Base-by-base conservation (phyloP, 1,140 invertebrate genomes). In the Bombyx mori region DNA sequence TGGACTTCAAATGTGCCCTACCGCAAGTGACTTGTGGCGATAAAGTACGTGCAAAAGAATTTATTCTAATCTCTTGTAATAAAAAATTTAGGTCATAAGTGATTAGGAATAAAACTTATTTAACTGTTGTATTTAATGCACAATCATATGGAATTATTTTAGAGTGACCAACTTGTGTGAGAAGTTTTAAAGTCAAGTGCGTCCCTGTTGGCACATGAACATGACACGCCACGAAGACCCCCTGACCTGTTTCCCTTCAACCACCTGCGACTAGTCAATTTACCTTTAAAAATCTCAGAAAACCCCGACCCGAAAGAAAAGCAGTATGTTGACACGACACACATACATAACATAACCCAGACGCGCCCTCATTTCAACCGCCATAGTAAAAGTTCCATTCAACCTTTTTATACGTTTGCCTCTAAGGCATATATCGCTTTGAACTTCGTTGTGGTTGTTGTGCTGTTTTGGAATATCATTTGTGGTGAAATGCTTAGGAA, bases 181-280 rank as follows among this genome's bases (percentile, higher is more conserved):
- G 26, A 35, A 35, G 2, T 35, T 35, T 35, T 2, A 44, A 44
- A 5, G 6, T 44, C 54, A 54, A 67, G 68, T 77, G 52, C 73
- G 65, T 42, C 65, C 66, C 77, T 75, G 71, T 65, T 81, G 77
- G 65, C 71, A 73, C 73, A 75, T 77, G 78, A 82, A 82, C 81
- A 79, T 86, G 79, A 83, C 80, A 83, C 69, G 73, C 60, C 61
- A 67, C 71, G 58, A 68, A 79, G 75, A 75, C 78, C 74, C 70
- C 74, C 75, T 84, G 81, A 86, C 82, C 82, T 70, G 79, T 73
- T 84, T 84, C 77, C 66, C 69, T 74, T 73, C 66, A 73, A 65
- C 69, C 73, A 76, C 68, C 71, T 73, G 75, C 70, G 61, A 84
- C 79, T 70, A 77, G 79, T 84, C 81, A 84, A 84, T 82, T 86